Evolutionary conservation across 2,797 vertebrate species (phyloP), one percentile per base, ranked within the genome.

Genomic region (Fistularia commersonii): DNA sequence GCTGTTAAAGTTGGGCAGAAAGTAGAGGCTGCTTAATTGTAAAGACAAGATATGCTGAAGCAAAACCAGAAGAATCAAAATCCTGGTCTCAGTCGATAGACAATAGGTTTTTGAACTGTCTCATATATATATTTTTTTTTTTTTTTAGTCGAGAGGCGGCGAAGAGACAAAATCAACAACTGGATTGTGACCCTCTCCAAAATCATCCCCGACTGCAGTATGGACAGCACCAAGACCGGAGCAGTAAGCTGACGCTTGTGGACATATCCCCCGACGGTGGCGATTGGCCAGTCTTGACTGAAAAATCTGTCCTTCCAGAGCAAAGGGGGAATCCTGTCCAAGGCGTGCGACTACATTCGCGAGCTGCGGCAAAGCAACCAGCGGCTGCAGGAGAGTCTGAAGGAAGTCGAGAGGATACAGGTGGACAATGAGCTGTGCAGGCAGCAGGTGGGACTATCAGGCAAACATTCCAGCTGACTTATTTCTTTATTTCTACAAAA

Each of bases 151-250:
- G 95, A 97, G 82, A 88, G 94, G 81, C 87, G 94, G 54, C 86
- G 94, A 64, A 90, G 95, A 84, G 94, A 97, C 88, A 97, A 96
- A 84, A 97, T 97, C 81, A 96, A 97, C 87, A 97, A 95, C 87
- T 96, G 95, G 95, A 97, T 96, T 0, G 94, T 95, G 72, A 93
- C 93, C 0, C 91, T 97, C 48, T 97, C 95, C 6, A 95, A 94
- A 85, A 95, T 95, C 83, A 96, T 97, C 88, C 95, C 95, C 50
- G 95, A 93, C 74, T 95, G 94, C 83, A 93, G 76, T 6, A 77
- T 92, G 55, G 95, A 97, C 80, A 93, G 91, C 77, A 93, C 90
- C 74, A 96, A 97, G 81, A 93, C 92, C 0, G 93, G 91, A 66
- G 93, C 92, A 53, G 93, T 96, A 80, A 92, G 62, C 53, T 5